Conservation (phyloP, 1,140 invertebrate species). For the Cyclina sinensis region DNA sequence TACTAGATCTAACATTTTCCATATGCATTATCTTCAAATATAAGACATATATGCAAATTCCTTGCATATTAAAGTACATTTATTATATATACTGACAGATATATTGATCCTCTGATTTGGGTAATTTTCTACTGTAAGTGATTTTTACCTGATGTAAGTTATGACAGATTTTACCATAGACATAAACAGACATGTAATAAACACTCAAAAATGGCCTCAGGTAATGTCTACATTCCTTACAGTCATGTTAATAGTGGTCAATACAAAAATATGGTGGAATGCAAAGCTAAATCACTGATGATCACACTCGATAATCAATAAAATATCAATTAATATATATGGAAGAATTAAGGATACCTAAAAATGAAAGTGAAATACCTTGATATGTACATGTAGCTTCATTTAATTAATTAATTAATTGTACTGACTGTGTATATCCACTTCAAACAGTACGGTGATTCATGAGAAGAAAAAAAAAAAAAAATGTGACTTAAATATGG, state of each 20-base stretch:
- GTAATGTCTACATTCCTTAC: background rate
- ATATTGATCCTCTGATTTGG: background rate
- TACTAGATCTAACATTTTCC: too few relatives aligned
- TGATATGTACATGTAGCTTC: too few relatives aligned
- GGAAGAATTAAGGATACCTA: background rate
- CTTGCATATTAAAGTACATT: background rate
- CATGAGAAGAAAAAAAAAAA: too few relatives aligned
- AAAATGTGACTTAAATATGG: too few relatives aligned
- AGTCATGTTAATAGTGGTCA: background rate
- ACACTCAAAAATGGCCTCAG: background rate
- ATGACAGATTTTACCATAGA: background rate
- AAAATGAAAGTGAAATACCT: too few relatives aligned
- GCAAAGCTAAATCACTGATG: background rate
- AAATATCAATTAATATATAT: background rate
- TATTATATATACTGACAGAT: background rate
- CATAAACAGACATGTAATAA: constrained; percentile 7
- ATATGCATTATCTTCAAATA: too few relatives aligned
- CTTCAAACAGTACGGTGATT: too few relatives aligned
- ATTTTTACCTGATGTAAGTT: background rate
- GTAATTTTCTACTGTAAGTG: background rate
- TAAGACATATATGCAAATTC: too few relatives aligned
- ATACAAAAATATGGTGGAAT: background rate
- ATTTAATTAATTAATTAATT: too few relatives aligned
- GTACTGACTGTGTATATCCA: too few relatives aligned
- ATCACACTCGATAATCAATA: background rate